Base-by-base conservation (phyloP, 1,140 invertebrate genomes). In the Pogonus chalceus region DNA sequence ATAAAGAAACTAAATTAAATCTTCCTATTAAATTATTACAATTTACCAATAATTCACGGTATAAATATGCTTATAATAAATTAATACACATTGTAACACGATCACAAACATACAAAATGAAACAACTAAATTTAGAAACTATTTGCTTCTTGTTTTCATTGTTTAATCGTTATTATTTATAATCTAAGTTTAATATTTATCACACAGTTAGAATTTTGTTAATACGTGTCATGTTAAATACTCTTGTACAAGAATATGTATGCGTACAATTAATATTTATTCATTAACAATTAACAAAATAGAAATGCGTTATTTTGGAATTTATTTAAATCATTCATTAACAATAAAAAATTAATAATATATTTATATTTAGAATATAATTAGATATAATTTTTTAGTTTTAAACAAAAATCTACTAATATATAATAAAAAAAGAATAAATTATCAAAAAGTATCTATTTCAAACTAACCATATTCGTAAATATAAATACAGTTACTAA, bases 141-240 rank as follows among this genome's bases (percentile, higher is more conserved):
- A 14, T 31, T 31, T 31, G 26, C 26, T 7, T 31, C 4, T 31
- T 31, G 4, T 31, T 31, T 31, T 31, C 14, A 7, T 43, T 43
- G 7, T 43, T 43, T 12, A 43, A 43, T 18, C 18, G 37, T 12
- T 18, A 12, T 43, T 43, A 43, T 43, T 43, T 43, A n/a, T n/a
- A 43, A 12, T 43, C 37, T 43, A 43, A 43, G 37, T 12, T 43
- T 43, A 4, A 18, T 43, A n/a, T n/a, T 43, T 43, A 43, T 43
- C 37, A 43, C 37, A 43, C 37, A 43, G 37, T 43, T 43, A 43
- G 37, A 43, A 43, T 43, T 43, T 43, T 43, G 37, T 43, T 43
- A 43, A 43, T 43, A 43, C 7, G 9, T 43, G n/a, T 43, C 18
- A 43, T 43, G 37, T 43, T 43, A 43, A 43, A 43, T 43, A 43